Conservation (phyloP, 2,888 invertebrate species). For the Xiphydria camelus region DNA sequence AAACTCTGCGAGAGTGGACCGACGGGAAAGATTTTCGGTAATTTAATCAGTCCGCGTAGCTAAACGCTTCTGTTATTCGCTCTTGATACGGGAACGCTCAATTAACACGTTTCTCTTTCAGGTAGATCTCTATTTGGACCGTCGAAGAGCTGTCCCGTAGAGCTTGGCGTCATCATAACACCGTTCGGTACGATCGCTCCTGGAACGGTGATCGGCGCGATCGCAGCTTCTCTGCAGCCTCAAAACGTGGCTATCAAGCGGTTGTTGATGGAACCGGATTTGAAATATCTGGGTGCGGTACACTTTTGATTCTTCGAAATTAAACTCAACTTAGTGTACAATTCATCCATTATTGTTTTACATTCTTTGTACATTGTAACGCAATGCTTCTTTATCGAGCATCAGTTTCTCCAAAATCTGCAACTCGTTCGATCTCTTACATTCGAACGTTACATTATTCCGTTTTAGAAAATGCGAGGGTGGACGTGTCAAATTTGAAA, state of each 20-base stretch:
- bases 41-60: slow-evolving; percentile 3
- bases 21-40: slow-evolving; percentile 36
- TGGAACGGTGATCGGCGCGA: slow-evolving; percentile 64
- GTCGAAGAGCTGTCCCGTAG: slow-evolving; percentile 65
- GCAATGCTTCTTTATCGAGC: no score
- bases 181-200: slow-evolving; percentile 66
- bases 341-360: no score
- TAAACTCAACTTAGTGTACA: no score
- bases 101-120: no score
- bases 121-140: slow-evolving; percentile 33
- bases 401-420: no score
- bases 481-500: slow-evolving; percentile 4
- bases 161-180: slow-evolving; percentile 68
- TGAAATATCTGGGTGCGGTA: not conserved
- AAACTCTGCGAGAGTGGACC: slow-evolving; percentile 28
- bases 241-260: slow-evolving; percentile 58
- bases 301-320: not conserved
- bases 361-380: not conserved
- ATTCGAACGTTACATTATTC: no score
- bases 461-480: no score
- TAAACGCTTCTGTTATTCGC: no score
- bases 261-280: slow-evolving; percentile 19
- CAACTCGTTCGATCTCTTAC: no score
- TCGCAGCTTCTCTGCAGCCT: slow-evolving; percentile 66
- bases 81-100: no score